Conservation (phyloP, 2,113 vertebrate genomes). For the Channa maculata region DNA sequence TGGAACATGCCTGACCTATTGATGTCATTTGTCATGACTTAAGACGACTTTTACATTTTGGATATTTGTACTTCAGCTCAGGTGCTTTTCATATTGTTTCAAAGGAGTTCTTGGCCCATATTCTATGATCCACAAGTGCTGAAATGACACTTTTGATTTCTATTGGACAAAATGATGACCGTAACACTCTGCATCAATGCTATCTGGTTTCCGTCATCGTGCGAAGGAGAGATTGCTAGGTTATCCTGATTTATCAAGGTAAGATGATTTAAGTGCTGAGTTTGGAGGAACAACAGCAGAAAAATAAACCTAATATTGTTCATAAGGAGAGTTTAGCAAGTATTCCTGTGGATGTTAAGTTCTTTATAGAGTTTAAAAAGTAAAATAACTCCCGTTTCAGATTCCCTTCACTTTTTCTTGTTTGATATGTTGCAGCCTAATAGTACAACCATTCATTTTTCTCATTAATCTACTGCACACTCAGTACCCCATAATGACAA, state of each 20-base stretch:
- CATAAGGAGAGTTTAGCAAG: no score
- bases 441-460: no score
- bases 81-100: slow-evolving; percentile 24
- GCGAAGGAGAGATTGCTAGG: not conserved
- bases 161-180: not conserved
- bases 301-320: not conserved
- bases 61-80: not conserved
- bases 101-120: not conserved
- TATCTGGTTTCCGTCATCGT: not conserved
- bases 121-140: not conserved
- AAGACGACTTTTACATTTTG: slow-evolving; percentile 14
- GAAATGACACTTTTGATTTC: slow-evolving; percentile 15
- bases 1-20: slow-evolving; percentile 7
- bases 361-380: not conserved
- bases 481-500: no score
- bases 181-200: not conserved
- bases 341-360: not conserved
- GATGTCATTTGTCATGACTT: not conserved
- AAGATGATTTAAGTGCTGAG: not conserved
- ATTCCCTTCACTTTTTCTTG: no score
- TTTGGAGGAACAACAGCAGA: not conserved
- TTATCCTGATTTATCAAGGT: not conserved
- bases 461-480: no score
- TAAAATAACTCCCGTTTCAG: not conserved
- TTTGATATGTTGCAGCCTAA: no score